These are phyloP conservation scores for Percopsis omiscomaycus DNA, from an alignment of 2,797 vertebrate species.

Conservation along the genomic window DNA sequence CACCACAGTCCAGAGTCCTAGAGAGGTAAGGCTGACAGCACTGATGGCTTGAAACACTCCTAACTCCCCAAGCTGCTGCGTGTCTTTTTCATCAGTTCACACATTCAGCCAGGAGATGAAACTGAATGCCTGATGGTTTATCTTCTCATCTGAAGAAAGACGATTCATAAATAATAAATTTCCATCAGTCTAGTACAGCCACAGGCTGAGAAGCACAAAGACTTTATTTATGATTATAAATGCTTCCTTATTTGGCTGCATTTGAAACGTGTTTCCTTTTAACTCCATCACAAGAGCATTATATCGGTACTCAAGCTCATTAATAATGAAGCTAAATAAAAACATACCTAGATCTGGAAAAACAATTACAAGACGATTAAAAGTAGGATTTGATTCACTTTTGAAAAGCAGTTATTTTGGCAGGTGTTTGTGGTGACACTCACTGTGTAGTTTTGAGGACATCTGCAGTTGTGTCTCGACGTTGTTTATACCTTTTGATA, in stretches of 20 bases:
- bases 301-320: slow-evolving; percentile 19
- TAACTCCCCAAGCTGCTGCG: no score
- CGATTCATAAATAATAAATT: slow-evolving; percentile 40
- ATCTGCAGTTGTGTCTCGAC: slow-evolving; percentile 11
- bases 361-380: slow-evolving; percentile 25
- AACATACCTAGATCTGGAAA: slow-evolving; percentile 37
- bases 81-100: slow-evolving; percentile 15
- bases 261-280: slow-evolving; percentile 31
- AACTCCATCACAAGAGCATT: slow-evolving; percentile 26
- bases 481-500: slow-evolving; percentile 57
- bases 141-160: slow-evolving; percentile 27
- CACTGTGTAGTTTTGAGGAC: no score
- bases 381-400: no score
- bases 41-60: no score
- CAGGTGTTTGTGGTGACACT: no score
- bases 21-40: no score
- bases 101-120: slow-evolving; percentile 44
- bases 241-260: slow-evolving; percentile 39
- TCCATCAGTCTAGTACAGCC: slow-evolving; percentile 41
- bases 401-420: no score
- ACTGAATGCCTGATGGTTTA: slow-evolving; percentile 46
- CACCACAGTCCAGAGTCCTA: no score
- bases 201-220: slow-evolving; percentile 30
- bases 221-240: slow-evolving; percentile 38
- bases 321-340: slow-evolving; percentile 40